Base-by-base conservation (phyloP, 2,113 vertebrate species). In the Lucifuga dentata region DNA sequence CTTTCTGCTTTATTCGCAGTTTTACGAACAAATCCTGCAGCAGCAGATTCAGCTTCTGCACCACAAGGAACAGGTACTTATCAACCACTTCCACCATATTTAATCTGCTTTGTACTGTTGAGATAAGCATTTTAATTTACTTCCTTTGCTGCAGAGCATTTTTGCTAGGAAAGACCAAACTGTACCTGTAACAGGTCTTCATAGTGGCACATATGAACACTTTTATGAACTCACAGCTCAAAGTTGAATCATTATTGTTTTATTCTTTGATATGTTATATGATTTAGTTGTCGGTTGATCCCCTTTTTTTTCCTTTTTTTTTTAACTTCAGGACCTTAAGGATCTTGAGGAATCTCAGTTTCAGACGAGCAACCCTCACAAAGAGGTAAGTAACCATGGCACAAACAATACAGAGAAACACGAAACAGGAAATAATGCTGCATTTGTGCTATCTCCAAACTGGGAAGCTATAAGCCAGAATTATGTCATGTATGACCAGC, bases 1-100 rank as follows among this genome's bases (percentile, higher is more conserved):
- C 84, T 94, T 93, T 29, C 80, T 93, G 83, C 85, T 83, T 33
- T 93, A 92, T 53, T 94, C 91, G 0, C 87, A 83, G 81, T 93
- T 92, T 72, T 94, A 93, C 1, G 93, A 95, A 77, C 92, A 92
- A 2, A 76, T 92, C 32, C 78, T 93, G 65, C 88, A 82, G 46
- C 92, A 92, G 15, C 8, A 86, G 2, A 89, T 76, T 1, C 17
- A 15, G 62, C 83, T 90, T 19, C 88, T 95, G 49, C 53, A 73
- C 60, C 87, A 88, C 66, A 93, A 83, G 67, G 89, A 94, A 41
- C 87, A 93, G 72, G 87, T 81, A 70, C 20, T 5, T 8, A n/a
- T 15, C 26, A 4, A 15, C 13, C 6, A 35, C 5, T 26, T 16
- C 8, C n/a, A 16, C 23, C 19, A n/a, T 15, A 3, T 29, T 29